Evolutionary conservation across 30 jellyfish, hydroid and myxozoan genomes (phyloP).

Genomic region (Hydra vulgaris): DNA sequence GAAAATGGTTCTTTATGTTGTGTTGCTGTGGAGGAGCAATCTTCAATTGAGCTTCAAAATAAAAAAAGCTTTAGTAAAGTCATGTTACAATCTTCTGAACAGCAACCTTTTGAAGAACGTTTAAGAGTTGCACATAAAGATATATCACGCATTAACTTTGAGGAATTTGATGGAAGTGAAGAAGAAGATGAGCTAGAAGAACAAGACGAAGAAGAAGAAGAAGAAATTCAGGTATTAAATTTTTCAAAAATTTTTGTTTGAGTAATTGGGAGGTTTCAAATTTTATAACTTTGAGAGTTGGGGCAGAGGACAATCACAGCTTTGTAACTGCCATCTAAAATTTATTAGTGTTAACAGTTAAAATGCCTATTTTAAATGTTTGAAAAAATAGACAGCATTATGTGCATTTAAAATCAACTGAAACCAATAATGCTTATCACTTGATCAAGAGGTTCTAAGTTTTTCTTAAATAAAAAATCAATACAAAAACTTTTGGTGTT

Average conservation of each 20-base stretch:
- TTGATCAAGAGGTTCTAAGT: too few relatives aligned
- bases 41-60: neutral
- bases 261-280: neutral
- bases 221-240: neutral
- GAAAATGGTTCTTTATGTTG: neutral
- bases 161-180: neutral
- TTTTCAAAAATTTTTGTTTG: neutral
- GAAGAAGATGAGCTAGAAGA: slow-evolving; percentile 5
- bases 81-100: neutral
- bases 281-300: too few relatives aligned
- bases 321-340: too few relatives aligned
- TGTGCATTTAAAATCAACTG: too few relatives aligned
- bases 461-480: too few relatives aligned
- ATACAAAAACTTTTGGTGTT: too few relatives aligned
- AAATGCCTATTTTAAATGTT: too few relatives aligned
- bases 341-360: too few relatives aligned
- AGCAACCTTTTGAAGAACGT: slow-evolving; percentile 16
- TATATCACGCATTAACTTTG: neutral
- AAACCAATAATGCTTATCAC: too few relatives aligned
- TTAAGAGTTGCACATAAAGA: slow-evolving; percentile 18
- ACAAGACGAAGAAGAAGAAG: neutral
- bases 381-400: too few relatives aligned
- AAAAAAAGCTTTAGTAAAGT: neutral
- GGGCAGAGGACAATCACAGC: too few relatives aligned
- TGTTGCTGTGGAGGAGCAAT: neutral